A percentile compares a stretch with the other conserved stretches of the same genome.
Conservation (phyloP, 2,797 vertebrate genomes). For the Hylomyscus alleni region DNA sequence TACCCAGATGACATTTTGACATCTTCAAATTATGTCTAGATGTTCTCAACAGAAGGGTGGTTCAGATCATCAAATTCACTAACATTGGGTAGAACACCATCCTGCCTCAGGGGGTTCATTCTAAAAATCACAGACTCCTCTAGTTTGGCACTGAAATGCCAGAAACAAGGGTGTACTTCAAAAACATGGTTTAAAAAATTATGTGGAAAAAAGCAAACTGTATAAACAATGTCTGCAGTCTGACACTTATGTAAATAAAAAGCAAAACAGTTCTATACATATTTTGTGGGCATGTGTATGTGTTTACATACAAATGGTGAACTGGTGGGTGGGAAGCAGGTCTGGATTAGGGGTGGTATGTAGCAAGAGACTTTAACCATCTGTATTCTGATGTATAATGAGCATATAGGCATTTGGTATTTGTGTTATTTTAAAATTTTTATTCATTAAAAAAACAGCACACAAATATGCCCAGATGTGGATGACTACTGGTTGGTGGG, state of each 20-base stretch:
- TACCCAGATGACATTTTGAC: background rate
- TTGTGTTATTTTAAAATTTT: background rate
- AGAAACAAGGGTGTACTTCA: constrained; percentile 41
- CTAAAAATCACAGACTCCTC: constrained; percentile 25
- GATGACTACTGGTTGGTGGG: background rate
- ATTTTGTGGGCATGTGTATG: background rate
- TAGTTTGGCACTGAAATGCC: background rate
- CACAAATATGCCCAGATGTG: background rate
- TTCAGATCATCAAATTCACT: background rate
- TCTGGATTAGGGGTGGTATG: constrained; percentile 18
- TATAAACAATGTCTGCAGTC: constrained; percentile 41
- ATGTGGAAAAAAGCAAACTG: constrained; percentile 27
- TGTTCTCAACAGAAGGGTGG: constrained; percentile 19
- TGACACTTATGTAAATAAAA: constrained; percentile 64
- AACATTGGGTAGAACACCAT: background rate
- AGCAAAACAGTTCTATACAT: constrained; percentile 12
- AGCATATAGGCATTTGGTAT: constrained; percentile 17
- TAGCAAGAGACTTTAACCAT: constrained; percentile 32
- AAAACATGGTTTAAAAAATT: constrained; percentile 56
- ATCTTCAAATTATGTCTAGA: constrained; percentile 18
- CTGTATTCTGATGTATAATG: background rate
- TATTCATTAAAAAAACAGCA: constrained; percentile 24
- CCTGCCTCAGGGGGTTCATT: background rate
- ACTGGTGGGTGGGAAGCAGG: background rate
- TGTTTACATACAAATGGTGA: constrained; percentile 27